Conservation (phyloP, 1,140 invertebrate genomes). For the Heliothis virescens region DNA sequence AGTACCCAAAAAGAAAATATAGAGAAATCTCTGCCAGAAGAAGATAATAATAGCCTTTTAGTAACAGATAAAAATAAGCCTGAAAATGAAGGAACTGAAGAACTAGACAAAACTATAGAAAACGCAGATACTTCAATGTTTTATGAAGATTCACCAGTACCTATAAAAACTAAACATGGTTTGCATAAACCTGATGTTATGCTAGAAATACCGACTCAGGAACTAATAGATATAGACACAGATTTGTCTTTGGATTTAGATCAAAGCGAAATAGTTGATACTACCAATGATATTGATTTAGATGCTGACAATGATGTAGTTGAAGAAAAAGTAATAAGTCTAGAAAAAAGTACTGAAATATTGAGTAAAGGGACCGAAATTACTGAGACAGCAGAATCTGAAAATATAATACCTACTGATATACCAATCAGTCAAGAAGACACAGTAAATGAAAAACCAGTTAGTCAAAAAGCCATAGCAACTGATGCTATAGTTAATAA, state of each 20-base stretch:
- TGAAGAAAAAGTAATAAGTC: neutral
- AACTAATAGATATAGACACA: slow-evolving; percentile 63
- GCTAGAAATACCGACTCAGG: slow-evolving; percentile 76
- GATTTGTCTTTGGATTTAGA: slow-evolving; percentile 11
- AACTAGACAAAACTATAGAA: neutral
- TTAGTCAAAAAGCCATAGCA: neutral
- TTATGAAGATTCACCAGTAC: neutral
- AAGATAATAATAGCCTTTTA: neutral
- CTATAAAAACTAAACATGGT: slow-evolving; percentile 56
- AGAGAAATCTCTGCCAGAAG: neutral
- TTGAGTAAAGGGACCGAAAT: too few species aligned
- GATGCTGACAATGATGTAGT: neutral
- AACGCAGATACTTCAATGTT: neutral
- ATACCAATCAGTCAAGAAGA: neutral
- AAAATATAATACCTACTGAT: neutral
- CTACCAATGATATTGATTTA: neutral
- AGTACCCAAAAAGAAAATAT: neutral
- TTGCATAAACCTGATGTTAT: slow-evolving; percentile 73
- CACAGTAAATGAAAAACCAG: neutral
- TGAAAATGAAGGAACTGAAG: neutral
- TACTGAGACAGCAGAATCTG: too few species aligned
- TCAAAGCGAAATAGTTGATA: neutral
- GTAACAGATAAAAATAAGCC: too few species aligned
- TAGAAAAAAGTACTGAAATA: neutral
- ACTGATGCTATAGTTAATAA: neutral